Base-by-base conservation (phyloP, 2,113 vertebrate species). In the Pedionomus torquatus region DNA sequence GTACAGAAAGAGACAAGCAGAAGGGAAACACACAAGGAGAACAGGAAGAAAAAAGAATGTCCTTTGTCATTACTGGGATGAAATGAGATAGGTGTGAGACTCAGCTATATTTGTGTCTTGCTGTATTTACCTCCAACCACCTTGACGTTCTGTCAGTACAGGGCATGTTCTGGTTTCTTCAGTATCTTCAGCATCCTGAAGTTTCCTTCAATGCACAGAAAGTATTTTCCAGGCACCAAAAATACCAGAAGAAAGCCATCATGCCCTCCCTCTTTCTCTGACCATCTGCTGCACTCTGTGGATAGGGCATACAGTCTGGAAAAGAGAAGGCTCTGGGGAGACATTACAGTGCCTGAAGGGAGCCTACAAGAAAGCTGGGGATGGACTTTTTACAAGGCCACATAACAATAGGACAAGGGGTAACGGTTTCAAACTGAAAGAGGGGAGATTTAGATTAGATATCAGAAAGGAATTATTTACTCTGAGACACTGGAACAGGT, bases 231-330 rank as follows among this genome's bases (percentile, higher is more conserved):
- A 87, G 43, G 43, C 30, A 58, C 10, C 6, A 66, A 61, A 8
- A 77, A 60, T 9, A 71, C 8, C 39, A 61, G 52, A 77, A 51
- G 2, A 74, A 2, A 65, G 17, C 20, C 41, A 58, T 25, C 2
- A 0, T 10, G 3, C 18, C 13, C 28, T 21, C 52, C 6, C 10
- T 58, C 48, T 71, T 91, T 51, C 30, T 31, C 12, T 30, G 6
- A 15, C 13, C 21, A 7, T 1, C 1, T 30, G 10, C 33, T 30
- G 10, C 30, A 35, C 0, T 0, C 5, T 68, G 25, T n/a, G 1
- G 5, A 4, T 51, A 8, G 15, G 17, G 21, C 11, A 39, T 55
- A 30, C 55, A 58, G 20, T 10, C 55, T 58, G 55, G 33, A 21
- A 21, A 58, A n/a, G 20, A n/a, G 55, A 13, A 58, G 33, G 55